Conservation (phyloP, 2,888 invertebrate genomes). For the Tupiocoris notatus region DNA sequence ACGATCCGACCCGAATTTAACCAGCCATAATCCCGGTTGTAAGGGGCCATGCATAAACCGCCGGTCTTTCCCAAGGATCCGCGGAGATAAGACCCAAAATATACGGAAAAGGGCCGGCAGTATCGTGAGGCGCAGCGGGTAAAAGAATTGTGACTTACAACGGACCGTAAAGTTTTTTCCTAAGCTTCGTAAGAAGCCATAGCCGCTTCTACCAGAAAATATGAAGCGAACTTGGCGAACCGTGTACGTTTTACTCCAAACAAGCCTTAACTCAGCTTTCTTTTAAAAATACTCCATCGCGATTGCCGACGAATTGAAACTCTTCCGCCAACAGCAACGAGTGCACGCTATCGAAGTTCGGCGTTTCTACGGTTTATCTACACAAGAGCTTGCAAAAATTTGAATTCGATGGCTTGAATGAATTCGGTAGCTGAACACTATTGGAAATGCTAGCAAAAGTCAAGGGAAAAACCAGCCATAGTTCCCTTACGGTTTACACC, state of each 20-base stretch:
- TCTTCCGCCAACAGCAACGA: too few relatives aligned
- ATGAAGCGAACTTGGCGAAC: not conserved
- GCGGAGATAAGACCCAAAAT: conserved; percentile 11
- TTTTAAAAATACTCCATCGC: too few relatives aligned
- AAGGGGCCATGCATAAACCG: conserved; percentile 12
- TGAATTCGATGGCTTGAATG: too few relatives aligned
- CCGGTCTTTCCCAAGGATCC: conserved; percentile 11
- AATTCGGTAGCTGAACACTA: too few relatives aligned
- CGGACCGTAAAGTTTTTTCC: conserved; percentile 9
- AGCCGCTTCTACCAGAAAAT: not conserved
- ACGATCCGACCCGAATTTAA: conserved; percentile 4
- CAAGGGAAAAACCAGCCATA: too few relatives aligned
- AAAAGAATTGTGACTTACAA: conserved; percentile 25
- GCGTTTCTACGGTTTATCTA: too few relatives aligned
- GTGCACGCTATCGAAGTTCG: too few relatives aligned
- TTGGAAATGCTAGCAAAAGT: too few relatives aligned
- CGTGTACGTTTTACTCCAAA: not conserved
- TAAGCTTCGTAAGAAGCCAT: conserved; percentile 7
- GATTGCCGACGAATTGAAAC: too few relatives aligned
- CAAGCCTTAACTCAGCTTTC: not conserved
- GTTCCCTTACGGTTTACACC: too few relatives aligned
- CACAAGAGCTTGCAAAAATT: too few relatives aligned
- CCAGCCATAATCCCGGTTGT: not conserved
- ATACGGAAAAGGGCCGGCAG: conserved; percentile 1
- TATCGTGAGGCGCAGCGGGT: conserved; percentile 2